These are phyloP conservation scores for Salticus scenicus DNA, from an alignment of 2,888 invertebrate genomes.

Conservation along the genomic window DNA sequence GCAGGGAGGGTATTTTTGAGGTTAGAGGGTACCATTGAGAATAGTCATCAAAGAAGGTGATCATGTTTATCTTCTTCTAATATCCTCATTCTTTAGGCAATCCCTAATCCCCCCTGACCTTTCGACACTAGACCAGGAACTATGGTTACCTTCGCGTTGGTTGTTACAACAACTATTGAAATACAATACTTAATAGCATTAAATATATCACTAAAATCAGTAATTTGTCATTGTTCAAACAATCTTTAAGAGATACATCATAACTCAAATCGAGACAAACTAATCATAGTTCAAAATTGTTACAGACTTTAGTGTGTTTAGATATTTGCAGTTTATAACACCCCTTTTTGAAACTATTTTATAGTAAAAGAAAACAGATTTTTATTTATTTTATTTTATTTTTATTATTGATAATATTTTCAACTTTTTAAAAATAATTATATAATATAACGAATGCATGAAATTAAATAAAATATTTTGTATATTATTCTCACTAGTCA, in stretches of 20 bases:
- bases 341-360: no score
- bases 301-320: background rate
- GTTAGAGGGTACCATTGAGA: slow-evolving; percentile 42
- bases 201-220: background rate
- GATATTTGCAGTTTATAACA: background rate
- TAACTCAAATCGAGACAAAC: no score
- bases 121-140: slow-evolving; percentile 58
- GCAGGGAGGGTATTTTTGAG: slow-evolving; percentile 6
- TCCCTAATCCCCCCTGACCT: slow-evolving; percentile 38
- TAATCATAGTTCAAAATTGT: background rate
- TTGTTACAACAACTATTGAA: slow-evolving; percentile 24
- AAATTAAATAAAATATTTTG: no score
- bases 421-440: no score
- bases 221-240: background rate
- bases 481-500: no score
- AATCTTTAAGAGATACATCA: background rate
- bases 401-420: no score
- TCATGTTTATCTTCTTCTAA: slow-evolving; percentile 66
- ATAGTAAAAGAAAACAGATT: no score
- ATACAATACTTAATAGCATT: slow-evolving; percentile 24
- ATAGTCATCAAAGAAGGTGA: slow-evolving; percentile 55
- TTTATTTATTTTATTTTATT: no score
- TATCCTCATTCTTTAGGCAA: slow-evolving; percentile 40
- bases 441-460: no score
- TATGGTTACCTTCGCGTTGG: slow-evolving; percentile 22